Evolutionary conservation across 2,113 vertebrate species (phyloP).

Genomic region (Vidua chalybeata): DNA sequence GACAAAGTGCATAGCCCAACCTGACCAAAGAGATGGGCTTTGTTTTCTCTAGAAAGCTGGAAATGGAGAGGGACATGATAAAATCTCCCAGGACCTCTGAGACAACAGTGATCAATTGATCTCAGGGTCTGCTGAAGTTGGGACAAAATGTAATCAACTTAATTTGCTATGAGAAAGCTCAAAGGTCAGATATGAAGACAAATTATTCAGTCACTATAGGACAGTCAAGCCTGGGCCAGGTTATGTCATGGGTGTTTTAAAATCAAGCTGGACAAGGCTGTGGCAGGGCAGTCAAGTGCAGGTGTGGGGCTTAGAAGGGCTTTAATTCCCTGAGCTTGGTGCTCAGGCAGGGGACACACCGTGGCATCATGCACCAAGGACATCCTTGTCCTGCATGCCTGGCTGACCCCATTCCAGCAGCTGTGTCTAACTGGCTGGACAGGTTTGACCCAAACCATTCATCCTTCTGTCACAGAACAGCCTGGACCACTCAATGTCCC

Average conservation of each 20-base stretch:
- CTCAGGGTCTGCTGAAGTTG: not conserved
- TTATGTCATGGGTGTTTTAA: not conserved
- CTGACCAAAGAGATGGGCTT: not conserved
- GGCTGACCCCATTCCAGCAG: not conserved
- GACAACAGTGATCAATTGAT: not conserved
- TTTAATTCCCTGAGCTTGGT: not conserved
- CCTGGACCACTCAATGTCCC: not conserved
- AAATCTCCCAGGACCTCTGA: not conserved
- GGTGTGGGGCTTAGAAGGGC: accelerated
- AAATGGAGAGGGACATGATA: not conserved
- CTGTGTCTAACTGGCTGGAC: not conserved
- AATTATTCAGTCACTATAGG: accelerated
- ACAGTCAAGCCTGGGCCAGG: not conserved
- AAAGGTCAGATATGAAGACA: not conserved
- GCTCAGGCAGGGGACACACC: not conserved
- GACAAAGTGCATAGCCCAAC: not conserved
- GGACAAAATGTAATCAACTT: not conserved
- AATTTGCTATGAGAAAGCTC: not conserved
- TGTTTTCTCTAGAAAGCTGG: conserved; percentile 9
- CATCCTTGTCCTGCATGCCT: not conserved
- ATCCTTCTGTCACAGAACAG: not conserved
- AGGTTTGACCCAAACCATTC: not conserved
- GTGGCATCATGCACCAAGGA: accelerated
- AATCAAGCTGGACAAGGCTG: not conserved
- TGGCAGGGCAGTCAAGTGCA: not conserved